Evolutionary conservation across 2,888 invertebrate species (phyloP).

Genomic region (Xestoiulus laeticollis): DNA sequence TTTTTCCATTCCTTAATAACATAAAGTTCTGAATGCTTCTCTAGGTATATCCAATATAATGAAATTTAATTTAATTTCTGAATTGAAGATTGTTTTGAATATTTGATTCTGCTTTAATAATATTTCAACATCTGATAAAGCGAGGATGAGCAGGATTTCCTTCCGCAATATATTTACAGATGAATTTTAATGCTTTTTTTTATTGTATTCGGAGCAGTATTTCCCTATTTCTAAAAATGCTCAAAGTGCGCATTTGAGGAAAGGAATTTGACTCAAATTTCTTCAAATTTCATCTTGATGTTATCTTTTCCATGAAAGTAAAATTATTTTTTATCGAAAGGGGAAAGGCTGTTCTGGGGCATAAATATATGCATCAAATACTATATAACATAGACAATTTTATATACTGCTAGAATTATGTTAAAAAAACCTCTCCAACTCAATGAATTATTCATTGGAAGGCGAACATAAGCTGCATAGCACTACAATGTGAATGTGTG

Average conservation of each 20-base stretch:
- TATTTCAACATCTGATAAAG: neutral
- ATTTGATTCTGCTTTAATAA: neutral
- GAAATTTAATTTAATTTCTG: too few relatives aligned
- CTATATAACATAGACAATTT: neutral
- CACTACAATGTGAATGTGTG: neutral
- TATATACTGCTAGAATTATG: neutral
- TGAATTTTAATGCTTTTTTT: neutral
- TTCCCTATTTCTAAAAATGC: neutral
- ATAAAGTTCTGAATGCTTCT: too few relatives aligned
- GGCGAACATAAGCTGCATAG: neutral
- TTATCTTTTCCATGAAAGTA: neutral
- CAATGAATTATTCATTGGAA: constrained; percentile 40
- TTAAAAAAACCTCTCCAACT: neutral
- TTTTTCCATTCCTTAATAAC: too few relatives aligned
- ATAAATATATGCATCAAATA: neutral
- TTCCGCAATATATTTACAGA: neutral
- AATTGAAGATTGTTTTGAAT: neutral
- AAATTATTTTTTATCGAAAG: neutral
- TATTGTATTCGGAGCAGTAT: neutral
- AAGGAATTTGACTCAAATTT: neutral
- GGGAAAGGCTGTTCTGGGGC: neutral
- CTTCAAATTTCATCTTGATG: constrained; percentile 11
- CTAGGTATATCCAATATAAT: too few relatives aligned
- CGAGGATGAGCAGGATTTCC: neutral
- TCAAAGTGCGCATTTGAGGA: neutral